A percentile compares a stretch with the other conserved stretches of the same genome.
Evolutionary conservation across 2,888 invertebrate genomes (phyloP).

Genomic region (Hypena proboscidalis): DNA sequence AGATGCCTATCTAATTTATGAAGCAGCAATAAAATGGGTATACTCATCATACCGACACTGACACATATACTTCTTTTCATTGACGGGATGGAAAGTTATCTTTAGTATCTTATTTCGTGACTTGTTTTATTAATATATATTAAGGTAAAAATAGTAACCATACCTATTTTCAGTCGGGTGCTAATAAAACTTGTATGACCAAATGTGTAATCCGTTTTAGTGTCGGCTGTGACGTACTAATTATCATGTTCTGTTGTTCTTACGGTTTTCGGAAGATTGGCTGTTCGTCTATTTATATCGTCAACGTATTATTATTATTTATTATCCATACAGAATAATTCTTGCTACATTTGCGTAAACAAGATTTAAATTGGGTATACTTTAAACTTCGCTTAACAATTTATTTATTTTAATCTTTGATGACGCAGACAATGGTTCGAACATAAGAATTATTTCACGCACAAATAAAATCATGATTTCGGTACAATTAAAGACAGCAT

Average conservation of each 20-base stretch:
- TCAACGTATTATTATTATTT: too few relatives aligned
- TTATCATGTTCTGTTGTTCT: conserved; percentile 31
- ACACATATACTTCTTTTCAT: too few relatives aligned
- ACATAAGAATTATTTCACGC: too few relatives aligned
- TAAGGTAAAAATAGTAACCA: conserved; percentile 46
- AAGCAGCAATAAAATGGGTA: conserved; percentile 6
- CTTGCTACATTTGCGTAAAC: background rate
- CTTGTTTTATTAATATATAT: conserved; percentile 39
- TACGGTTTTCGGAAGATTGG: conserved; percentile 29
- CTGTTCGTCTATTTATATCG: conserved; percentile 22
- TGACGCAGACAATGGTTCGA: too few relatives aligned
- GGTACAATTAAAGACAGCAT: conserved; percentile 33
- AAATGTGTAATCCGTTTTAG: conserved; percentile 42
- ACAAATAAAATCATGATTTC: conserved; percentile 33
- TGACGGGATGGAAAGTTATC: conserved; percentile 27
- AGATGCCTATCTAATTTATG: conserved; percentile 17
- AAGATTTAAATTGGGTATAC: background rate
- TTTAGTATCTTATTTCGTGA: conserved; percentile 40
- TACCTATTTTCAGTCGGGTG: conserved; percentile 46
- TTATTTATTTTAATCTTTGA: too few relatives aligned
- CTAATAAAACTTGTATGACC: conserved; percentile 44
- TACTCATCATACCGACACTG: conserved; percentile 11
- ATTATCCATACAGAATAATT: background rate
- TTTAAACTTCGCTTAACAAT: too few relatives aligned
- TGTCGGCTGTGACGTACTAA: conserved; percentile 36